These are phyloP conservation scores for Chlorospingus semifuscus DNA, from an alignment of 2,797 vertebrate genomes.

Conservation along the genomic window DNA sequence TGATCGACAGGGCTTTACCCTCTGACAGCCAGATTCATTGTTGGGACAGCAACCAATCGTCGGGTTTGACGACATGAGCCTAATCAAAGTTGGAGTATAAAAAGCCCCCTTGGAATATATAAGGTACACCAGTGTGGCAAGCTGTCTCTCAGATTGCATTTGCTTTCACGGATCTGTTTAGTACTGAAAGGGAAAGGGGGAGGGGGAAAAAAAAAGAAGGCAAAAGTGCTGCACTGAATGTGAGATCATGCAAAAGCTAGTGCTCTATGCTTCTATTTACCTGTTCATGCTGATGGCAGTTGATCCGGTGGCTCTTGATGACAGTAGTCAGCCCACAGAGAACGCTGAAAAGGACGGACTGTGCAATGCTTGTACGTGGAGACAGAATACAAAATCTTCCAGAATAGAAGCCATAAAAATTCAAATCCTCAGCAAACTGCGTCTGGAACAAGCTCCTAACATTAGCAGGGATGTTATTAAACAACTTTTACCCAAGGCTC, in stretches of 20 bases:
- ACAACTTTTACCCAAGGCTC: slow-evolving; percentile 94
- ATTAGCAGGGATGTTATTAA: slow-evolving; percentile 95
- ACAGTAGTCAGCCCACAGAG: slow-evolving; percentile 79
- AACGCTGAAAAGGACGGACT: slow-evolving; percentile 82
- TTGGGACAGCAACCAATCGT: slow-evolving; percentile 94
- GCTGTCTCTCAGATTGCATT: slow-evolving; percentile 74
- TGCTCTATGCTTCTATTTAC: slow-evolving; percentile 78
- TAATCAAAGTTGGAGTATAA: slow-evolving; percentile 94
- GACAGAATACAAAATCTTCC: slow-evolving; percentile 93
- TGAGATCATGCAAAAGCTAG: slow-evolving; percentile 84
- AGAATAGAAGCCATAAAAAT: slow-evolving; percentile 95
- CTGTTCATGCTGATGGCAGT: slow-evolving; percentile 84
- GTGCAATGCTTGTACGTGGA: slow-evolving; percentile 91
- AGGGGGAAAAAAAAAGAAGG: slow-evolving; percentile 17
- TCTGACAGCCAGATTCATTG: slow-evolving; percentile 94
- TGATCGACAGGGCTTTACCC: slow-evolving; percentile 85
- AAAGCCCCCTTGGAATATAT: slow-evolving; percentile 91
- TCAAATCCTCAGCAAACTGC: slow-evolving; percentile 97
- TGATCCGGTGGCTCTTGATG: slow-evolving; percentile 84
- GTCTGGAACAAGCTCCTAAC: slow-evolving; percentile 95
- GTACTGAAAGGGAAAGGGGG: slow-evolving; percentile 60
- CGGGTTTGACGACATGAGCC: slow-evolving; percentile 91
- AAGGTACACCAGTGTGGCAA: slow-evolving; percentile 88
- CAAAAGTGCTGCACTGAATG: slow-evolving; percentile 63
- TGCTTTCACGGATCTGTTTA: slow-evolving; percentile 68